Evolutionary conservation across 2,888 invertebrate genomes (phyloP).

Genomic region (Germaria angustata): DNA sequence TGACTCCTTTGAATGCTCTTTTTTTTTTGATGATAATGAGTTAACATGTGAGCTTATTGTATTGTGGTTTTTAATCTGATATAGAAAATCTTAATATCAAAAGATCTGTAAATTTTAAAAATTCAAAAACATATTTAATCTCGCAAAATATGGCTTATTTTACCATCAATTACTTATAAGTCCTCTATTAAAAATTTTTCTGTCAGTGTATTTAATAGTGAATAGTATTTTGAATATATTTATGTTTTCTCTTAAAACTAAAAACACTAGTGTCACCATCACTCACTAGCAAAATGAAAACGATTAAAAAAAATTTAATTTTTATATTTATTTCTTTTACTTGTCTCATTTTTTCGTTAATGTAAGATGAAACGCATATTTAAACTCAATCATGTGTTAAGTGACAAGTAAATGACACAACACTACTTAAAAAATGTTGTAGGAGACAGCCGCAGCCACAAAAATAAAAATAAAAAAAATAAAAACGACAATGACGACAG

Average conservation of each 20-base stretch:
- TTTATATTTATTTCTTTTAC: conserved; percentile 31
- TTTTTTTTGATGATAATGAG: no score
- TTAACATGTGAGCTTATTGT: no score
- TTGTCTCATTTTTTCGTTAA: conserved; percentile 24
- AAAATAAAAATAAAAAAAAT: not conserved
- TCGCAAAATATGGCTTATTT: no score
- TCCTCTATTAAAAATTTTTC: no score
- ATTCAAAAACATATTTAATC: no score
- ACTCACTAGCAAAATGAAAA: conserved; percentile 17
- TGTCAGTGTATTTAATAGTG: not conserved
- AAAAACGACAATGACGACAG: not conserved
- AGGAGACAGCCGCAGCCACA: conserved; percentile 41
- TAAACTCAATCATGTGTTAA: conserved; percentile 75
- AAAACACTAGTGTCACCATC: conserved; percentile 58
- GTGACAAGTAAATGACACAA: conserved; percentile 75
- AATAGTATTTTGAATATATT: not conserved
- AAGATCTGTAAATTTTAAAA: no score
- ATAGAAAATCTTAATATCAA: no score
- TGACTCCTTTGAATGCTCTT: no score
- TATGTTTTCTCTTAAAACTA: conserved; percentile 3
- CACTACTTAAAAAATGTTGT: conserved; percentile 41
- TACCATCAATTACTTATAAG: no score
- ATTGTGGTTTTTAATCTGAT: no score
- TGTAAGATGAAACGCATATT: conserved; percentile 60
- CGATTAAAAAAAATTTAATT: conserved; percentile 36